phyloP scores from a whole-genome alignment of 1,140 invertebrate species.

The Lepidurus apus region DNA sequence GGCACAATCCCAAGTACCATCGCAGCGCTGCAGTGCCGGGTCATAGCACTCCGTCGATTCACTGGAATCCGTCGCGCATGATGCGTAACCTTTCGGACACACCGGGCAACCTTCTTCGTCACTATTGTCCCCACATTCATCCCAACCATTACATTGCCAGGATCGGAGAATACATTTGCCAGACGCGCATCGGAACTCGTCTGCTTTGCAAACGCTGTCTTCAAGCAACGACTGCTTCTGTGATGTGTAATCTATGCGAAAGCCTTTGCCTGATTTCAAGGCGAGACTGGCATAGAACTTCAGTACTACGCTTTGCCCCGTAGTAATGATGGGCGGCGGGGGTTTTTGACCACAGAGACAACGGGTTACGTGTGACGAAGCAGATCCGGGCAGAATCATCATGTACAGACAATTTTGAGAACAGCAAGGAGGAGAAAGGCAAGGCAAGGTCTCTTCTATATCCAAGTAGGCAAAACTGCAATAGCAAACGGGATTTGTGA shows the following conservation, averaged over 20 bases:
- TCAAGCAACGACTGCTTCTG: not conserved
- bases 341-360: not conserved
- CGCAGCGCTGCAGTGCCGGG: constrained; percentile 16
- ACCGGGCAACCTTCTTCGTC: constrained; percentile 36
- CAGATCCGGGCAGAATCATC: not conserved
- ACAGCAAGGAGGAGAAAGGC: not conserved
- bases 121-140: constrained; percentile 34
- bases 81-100: not conserved
- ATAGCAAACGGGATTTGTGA: not conserved
- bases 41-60: constrained; percentile 24
- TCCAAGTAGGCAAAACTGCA: constrained; percentile 2
- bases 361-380: not conserved
- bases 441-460: not conserved
- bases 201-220: constrained; percentile 23
- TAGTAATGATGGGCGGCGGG: not conserved
- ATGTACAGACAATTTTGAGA: not conserved
- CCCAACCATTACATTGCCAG: constrained; percentile 34
- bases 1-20: constrained; percentile 28
- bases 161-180: constrained; percentile 31
- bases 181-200: constrained; percentile 32
- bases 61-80: not conserved
- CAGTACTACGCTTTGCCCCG: not conserved
- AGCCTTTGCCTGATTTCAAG: constrained; percentile 5
- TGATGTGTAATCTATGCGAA: constrained; percentile 12
- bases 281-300: not conserved